These are phyloP conservation scores for Agrypnia vestita DNA, from an alignment of 1,140 invertebrate species.

Conservation along the genomic window DNA sequence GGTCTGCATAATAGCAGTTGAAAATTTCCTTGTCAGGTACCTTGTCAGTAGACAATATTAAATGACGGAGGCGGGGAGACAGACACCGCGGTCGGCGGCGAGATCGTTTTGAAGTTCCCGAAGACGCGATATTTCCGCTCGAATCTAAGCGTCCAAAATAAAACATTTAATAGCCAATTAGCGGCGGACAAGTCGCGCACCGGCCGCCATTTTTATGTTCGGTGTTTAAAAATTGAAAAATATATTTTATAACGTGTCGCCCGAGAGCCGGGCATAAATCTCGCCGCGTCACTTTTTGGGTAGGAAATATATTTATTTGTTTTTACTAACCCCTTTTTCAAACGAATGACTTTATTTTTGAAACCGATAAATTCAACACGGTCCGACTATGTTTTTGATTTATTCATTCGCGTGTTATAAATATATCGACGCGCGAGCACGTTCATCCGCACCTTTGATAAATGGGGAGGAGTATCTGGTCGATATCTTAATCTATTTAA, in stretches of 20 bases:
- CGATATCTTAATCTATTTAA: too few species aligned
- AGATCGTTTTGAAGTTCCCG: too few species aligned
- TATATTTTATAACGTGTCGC: background rate
- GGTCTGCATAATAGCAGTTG: too few species aligned
- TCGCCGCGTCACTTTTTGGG: background rate
- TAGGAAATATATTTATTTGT: background rate
- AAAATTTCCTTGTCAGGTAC: too few species aligned
- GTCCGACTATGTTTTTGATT: background rate
- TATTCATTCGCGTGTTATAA: background rate
- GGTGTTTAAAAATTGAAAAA: background rate
- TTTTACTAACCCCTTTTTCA: background rate
- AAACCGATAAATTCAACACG: background rate
- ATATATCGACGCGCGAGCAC: background rate
- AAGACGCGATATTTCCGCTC: too few species aligned
- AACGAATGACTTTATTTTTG: background rate
- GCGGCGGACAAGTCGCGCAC: background rate
- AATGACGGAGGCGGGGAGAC: too few species aligned
- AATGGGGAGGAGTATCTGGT: too few species aligned
- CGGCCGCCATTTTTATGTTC: background rate
- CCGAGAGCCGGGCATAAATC: background rate
- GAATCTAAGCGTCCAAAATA: background rate
- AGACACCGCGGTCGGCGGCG: too few species aligned
- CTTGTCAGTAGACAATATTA: too few species aligned
- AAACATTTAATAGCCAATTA: conserved; percentile 10
- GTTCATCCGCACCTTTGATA: too few species aligned